Evolutionary conservation across 2,888 invertebrate genomes (phyloP).

Genomic region (Noctua janthe): DNA sequence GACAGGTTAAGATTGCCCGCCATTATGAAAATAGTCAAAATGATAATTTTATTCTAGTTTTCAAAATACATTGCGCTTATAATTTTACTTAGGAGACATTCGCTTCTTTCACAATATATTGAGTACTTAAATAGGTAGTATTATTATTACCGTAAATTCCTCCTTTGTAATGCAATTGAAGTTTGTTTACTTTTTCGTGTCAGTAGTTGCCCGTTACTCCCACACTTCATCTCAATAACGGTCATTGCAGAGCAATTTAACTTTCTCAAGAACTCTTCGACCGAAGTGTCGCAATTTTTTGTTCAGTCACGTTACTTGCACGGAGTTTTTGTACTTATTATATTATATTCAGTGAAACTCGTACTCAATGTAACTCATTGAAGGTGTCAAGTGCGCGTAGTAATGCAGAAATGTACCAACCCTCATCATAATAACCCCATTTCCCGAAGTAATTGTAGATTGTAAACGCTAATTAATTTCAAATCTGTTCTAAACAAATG

Average conservation of each 20-base stretch:
- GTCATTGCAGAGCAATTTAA: conserved; percentile 25
- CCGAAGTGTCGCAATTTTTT: neutral
- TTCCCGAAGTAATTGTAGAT: too few species aligned
- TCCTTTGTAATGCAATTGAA: neutral
- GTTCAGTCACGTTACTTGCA: neutral
- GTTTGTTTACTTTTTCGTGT: conserved; percentile 1
- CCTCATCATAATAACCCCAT: too few species aligned
- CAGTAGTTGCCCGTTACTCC: conserved; percentile 24
- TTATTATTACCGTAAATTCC: conserved; percentile 18
- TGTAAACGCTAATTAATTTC: too few species aligned
- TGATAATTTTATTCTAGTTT: neutral
- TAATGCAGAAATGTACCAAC: neutral
- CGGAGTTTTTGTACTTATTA: too few species aligned
- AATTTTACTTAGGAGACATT: neutral
- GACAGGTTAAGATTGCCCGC: neutral
- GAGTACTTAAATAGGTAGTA: neutral
- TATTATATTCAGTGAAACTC: neutral
- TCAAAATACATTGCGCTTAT: neutral
- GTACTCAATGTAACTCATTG: neutral
- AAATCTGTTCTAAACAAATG: neutral
- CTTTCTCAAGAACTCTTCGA: conserved; percentile 9
- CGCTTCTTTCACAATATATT: neutral
- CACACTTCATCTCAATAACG: conserved; percentile 28
- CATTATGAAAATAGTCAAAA: neutral
- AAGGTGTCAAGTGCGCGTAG: neutral